These are phyloP conservation scores for Tadarida brasiliensis DNA, from an alignment of 2,797 vertebrate species.

Conservation along the genomic window DNA sequence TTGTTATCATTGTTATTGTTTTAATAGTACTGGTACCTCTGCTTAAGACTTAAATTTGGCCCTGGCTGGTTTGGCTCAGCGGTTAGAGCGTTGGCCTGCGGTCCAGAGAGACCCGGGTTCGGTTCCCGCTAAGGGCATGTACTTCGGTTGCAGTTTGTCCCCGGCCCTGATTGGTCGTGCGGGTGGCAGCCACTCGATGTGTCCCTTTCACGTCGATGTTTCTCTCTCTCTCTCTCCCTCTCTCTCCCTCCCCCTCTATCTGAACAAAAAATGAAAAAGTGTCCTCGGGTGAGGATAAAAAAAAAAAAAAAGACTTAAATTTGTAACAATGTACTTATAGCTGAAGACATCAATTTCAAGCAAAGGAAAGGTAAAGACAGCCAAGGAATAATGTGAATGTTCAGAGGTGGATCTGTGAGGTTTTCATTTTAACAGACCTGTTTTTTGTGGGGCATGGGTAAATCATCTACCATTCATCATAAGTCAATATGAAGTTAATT, in stretches of 20 bases:
- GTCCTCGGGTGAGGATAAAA: too few relatives aligned
- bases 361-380: neutral
- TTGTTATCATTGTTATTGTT: neutral
- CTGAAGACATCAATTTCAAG: conserved; percentile 17
- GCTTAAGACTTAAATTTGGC: conserved; percentile 10
- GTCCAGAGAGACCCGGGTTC: too few relatives aligned
- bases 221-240: too few relatives aligned
- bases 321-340: neutral
- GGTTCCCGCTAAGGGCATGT: too few relatives aligned
- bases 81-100: too few relatives aligned
- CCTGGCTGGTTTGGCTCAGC: too few relatives aligned
- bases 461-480: neutral
- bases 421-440: conserved; percentile 2
- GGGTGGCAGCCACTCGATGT: too few relatives aligned
- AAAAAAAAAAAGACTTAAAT: conserved; percentile 22
- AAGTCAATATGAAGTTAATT: conserved; percentile 30
- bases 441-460: neutral
- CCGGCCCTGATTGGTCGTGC: too few relatives aligned
- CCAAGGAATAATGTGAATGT: neutral
- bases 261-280: too few relatives aligned
- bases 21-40: neutral
- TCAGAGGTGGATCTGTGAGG: neutral
- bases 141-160: too few relatives aligned
- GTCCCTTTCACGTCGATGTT: too few relatives aligned
- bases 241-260: too few relatives aligned